Conservation (phyloP, 2,888 invertebrate species). For the Hanleya hanleyi region DNA sequence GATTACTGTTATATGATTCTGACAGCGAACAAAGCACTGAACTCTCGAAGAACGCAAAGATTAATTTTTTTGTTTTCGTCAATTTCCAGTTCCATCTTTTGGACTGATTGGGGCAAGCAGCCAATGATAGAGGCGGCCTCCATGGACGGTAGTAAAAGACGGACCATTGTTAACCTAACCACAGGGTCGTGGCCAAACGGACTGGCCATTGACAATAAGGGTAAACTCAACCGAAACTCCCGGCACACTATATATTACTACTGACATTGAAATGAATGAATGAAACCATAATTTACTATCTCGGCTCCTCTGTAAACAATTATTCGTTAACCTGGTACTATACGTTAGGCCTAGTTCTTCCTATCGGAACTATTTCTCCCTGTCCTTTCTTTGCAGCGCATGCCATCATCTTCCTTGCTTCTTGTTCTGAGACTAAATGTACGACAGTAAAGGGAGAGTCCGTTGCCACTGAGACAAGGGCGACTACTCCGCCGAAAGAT, state of each 20-base stretch:
- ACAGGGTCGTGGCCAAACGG: slow-evolving; percentile 86
- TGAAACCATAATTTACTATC: too few species aligned
- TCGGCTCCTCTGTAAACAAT: too few species aligned
- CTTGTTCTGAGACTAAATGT: too few species aligned
- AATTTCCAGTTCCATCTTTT: slow-evolving; percentile 75
- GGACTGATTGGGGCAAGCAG: slow-evolving; percentile 88
- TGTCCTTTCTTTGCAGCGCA: too few species aligned
- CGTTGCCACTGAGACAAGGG: neutral
- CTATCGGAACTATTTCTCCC: too few species aligned
- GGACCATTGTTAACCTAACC: slow-evolving; percentile 81
- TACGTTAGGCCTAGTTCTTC: too few species aligned
- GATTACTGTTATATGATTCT: neutral
- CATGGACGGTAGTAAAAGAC: slow-evolving; percentile 84
- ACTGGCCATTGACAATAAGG: slow-evolving; percentile 87
- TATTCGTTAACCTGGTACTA: too few species aligned
- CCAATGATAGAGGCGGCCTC: slow-evolving; percentile 85
- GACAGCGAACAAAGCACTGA: neutral
- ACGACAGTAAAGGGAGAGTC: too few species aligned
- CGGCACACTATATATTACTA: too few species aligned
- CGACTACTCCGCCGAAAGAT: neutral
- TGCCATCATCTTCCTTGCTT: too few species aligned
- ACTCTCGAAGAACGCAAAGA: neutral
- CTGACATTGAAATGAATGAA: too few species aligned
- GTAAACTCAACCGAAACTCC: too few species aligned
- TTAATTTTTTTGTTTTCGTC: slow-evolving; percentile 11